Evolutionary conservation across 2,888 invertebrate species (phyloP), one percentile per base, ranked within the genome.

Genomic region (Hermaeophaga mercurialis): DNA sequence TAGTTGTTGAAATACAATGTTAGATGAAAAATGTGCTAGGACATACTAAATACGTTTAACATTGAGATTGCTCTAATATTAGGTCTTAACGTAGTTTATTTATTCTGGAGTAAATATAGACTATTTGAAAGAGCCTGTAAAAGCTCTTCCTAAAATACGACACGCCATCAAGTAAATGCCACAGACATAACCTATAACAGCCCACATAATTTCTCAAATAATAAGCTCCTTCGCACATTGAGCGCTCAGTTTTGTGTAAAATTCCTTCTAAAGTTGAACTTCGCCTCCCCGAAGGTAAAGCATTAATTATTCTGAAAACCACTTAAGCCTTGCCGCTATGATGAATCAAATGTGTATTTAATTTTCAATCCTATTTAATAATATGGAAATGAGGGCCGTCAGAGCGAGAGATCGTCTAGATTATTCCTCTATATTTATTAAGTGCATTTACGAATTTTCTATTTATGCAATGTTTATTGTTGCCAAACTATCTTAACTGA

Each of bases 331-430:
- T 44, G 47, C 18, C 38, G 47, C 48, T 26, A 41, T 48, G 48
- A 48, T 54, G 47, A 54, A 48, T 54, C 54, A 48, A 54, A 54
- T 43, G 48, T 46, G 54, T 47, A 46, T 54, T 54, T 48, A 48
- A 54, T 54, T 54, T 41, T 31, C 48, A 48, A 54, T 48, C 54
- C 54, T 48, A 48, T 54, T 54, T 54, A 54, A 54, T 48, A 54
- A 54, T 48, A 41, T 54, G 41, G 22, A 43, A 48, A 54, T 54
- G 41, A 48, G 54, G 18, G 14, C 33, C 48, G 43, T 54, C 54
- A 33, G 47, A 39, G 47, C 54, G 36, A 44, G 14, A 48, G 54
- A 54, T 48, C 41, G 31, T 22, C 39, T 18, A 22, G 41, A 54
- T 43, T 54, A 48, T 48, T 48, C 33, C 43, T 18, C 6, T 18